phyloP scores from a whole-genome alignment of 2,797 vertebrate species.

The Mionectes olivaceus region DNA sequence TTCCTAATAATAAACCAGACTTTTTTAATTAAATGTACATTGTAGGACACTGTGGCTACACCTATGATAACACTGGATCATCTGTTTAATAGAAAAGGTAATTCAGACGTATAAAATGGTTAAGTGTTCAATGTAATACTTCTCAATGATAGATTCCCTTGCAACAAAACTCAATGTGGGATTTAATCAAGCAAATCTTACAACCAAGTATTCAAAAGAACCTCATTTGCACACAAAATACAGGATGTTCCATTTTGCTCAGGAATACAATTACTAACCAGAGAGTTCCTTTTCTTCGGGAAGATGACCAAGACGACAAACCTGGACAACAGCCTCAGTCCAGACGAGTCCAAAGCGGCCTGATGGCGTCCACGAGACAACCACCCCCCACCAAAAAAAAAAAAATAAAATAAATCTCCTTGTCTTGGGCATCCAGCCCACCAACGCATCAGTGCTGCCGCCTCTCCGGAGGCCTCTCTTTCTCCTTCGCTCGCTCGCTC shows the following conservation, averaged over 20 bases:
- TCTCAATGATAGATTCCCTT: neutral
- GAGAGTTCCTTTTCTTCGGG: constrained; percentile 9
- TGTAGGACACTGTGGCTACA: neutral
- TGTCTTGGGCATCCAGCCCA: neutral
- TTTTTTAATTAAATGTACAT: neutral
- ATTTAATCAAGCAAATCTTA: neutral
- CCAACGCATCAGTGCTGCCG: neutral
- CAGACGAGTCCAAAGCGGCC: neutral
- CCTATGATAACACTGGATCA: neutral
- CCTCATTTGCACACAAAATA: neutral
- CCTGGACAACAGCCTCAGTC: neutral
- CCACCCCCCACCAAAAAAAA: neutral
- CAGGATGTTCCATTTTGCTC: neutral
- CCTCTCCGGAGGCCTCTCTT: neutral
- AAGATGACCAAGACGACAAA: neutral
- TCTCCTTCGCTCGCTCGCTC: neutral
- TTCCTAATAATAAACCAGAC: neutral
- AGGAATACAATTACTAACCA: neutral
- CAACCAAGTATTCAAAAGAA: neutral
- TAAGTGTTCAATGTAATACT: neutral
- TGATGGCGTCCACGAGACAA: constrained; percentile 38
- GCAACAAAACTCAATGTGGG: neutral
- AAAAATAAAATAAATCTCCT: neutral
- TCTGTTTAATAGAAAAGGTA: neutral
- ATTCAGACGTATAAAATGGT: neutral